Base-by-base conservation (phyloP, 2,888 invertebrate species). In the Pyrocoelia pectoralis region DNA sequence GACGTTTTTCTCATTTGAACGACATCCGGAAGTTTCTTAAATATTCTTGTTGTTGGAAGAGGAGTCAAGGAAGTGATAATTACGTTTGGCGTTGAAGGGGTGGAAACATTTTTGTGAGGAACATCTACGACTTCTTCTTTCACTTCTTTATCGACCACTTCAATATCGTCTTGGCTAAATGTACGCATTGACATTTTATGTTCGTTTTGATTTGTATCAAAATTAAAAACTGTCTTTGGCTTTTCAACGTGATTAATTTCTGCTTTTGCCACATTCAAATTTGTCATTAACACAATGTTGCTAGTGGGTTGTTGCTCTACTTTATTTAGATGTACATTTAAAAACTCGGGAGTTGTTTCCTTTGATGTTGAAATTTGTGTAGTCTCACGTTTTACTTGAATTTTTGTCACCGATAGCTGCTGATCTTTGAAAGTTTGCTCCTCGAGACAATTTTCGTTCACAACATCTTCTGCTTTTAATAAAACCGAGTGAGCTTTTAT, bases 291-390 rank as follows among this genome's bases (percentile, higher is more conserved):
- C 53, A 90, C 88, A 28, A 90, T 84, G 73, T 89, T 88, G 28
- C 86, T 86, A 8, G 84, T 75, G 0, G 88, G 85, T 70, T 86
- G 86, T 8, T 84, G 81, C 72, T 91, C 90, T 4, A 91, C 88
- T 76, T 88, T 88, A 75, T 90, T 89, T 48, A 91, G 74, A 77
- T 91, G 90, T 59, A 89, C 88, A 73, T 88, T 88, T 66, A 90
- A 80, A 75, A 90, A 90, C 76, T 91, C 90, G 0, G 90, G 89
- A 10, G 89, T 82, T 15, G 55, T 53, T 14, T 52, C 65, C 63
- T 67, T 59, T 48, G 72, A 74, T 13, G 69, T 72, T 80, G 68
- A 84, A 81, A 73, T 79, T 81, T 75, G 74, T 68, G 83, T 84
- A 46, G 73, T 67, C 73, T 86, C 86, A 70, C 83, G 84, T 76